These are phyloP conservation scores for Dorcus parallelipipedus DNA, from an alignment of 2,888 invertebrate species.

Conservation along the genomic window DNA sequence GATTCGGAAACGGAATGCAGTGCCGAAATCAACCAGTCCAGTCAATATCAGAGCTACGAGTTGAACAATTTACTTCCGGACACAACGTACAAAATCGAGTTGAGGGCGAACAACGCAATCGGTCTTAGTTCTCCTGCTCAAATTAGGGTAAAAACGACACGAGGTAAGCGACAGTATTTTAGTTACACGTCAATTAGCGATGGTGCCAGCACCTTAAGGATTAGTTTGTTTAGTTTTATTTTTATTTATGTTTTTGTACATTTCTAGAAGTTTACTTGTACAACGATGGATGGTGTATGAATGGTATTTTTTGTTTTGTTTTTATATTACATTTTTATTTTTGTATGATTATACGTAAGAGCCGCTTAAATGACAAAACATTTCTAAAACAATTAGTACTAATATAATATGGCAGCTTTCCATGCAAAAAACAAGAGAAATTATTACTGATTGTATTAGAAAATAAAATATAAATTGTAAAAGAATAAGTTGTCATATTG, in stretches of 20 bases:
- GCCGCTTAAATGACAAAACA: background rate
- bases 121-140: slow-evolving; percentile 77
- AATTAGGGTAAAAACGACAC: slow-evolving; percentile 78
- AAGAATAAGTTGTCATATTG: too few relatives aligned
- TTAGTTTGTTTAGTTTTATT: slow-evolving; percentile 2
- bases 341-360: background rate
- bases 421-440: too few relatives aligned
- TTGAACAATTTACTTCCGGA: slow-evolving; percentile 70
- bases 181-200: slow-evolving; percentile 14
- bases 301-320: background rate
- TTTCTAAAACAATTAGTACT: background rate
- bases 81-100: slow-evolving; percentile 78
- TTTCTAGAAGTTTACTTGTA: background rate
- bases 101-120: slow-evolving; percentile 81
- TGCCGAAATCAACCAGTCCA: slow-evolving; percentile 59
- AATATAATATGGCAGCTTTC: too few relatives aligned
- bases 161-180: slow-evolving; percentile 65
- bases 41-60: slow-evolving; percentile 62
- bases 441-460: too few relatives aligned
- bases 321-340: background rate
- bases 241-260: slow-evolving; percentile 1
- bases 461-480: too few relatives aligned
- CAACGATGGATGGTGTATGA: background rate
- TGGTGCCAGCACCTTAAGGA: background rate
- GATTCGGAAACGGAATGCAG: slow-evolving; percentile 53